Evolutionary conservation across 2,888 invertebrate genomes (phyloP).

Genomic region (Temnothorax unifasciatus): DNA sequence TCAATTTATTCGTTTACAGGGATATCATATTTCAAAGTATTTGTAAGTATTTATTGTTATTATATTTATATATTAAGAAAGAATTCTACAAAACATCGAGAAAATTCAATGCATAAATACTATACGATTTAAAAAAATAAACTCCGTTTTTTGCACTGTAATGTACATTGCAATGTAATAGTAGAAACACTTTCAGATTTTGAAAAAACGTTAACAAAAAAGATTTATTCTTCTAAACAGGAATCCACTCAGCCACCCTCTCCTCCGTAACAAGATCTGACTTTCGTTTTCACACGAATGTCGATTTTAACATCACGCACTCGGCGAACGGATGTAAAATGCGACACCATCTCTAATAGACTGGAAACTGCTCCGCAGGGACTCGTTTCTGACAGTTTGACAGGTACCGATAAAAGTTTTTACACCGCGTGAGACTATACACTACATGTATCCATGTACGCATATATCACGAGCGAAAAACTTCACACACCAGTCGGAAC

Average conservation of each 20-base stretch:
- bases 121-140: background rate
- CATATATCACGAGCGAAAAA: slow-evolving; percentile 3
- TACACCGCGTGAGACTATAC: background rate
- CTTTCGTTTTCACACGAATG: background rate
- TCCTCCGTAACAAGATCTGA: background rate
- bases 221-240: background rate
- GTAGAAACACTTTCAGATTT: background rate
- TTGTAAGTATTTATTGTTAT: background rate
- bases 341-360: slow-evolving; percentile 63
- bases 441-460: background rate
- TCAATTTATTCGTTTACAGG: background rate
- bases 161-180: background rate
- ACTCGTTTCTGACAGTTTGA: slow-evolving; percentile 60
- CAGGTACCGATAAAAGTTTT: slow-evolving; percentile 65
- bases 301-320: slow-evolving; percentile 1
- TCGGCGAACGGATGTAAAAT: slow-evolving; percentile 60
- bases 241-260: background rate
- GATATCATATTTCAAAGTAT: background rate
- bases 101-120: background rate
- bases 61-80: background rate
- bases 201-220: background rate
- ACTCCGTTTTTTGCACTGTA: background rate
- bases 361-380: slow-evolving; percentile 51
- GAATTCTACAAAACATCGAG: background rate
- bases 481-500: slow-evolving; percentile 7